Percentiles rank a stretch among this genome's conserved stretches.
phyloP scores from a whole-genome alignment of 2,797 vertebrate species.

The Hippocampus kuda region DNA sequence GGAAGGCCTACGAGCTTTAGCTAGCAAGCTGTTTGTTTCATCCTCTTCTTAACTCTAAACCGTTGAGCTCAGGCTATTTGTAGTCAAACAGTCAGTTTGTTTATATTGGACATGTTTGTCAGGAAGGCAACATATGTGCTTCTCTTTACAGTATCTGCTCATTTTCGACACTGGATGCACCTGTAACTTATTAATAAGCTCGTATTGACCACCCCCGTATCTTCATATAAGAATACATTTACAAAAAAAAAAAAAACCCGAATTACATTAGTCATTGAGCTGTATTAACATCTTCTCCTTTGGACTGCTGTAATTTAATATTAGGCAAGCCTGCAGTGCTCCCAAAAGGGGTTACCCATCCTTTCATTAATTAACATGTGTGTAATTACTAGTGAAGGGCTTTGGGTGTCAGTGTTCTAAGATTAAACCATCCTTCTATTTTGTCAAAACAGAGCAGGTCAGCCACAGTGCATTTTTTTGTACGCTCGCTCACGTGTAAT shows the following conservation, averaged over 20 bases:
- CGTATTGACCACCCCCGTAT: not conserved
- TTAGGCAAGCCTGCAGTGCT: not conserved
- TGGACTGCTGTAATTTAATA: not conserved
- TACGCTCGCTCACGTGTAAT: not conserved
- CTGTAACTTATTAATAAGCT: slow-evolving; percentile 27
- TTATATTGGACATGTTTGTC: slow-evolving; percentile 5
- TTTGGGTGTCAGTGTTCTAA: not conserved
- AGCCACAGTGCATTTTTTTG: not conserved
- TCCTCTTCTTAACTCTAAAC: slow-evolving; percentile 35
- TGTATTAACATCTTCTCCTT: slow-evolving; percentile 7
- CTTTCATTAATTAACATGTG: slow-evolving; percentile 7
- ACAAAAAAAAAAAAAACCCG: not conserved
- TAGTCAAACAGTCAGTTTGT: slow-evolving; percentile 11
- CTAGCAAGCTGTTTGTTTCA: slow-evolving; percentile 46
- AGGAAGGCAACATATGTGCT: not conserved
- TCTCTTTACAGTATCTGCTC: not conserved
- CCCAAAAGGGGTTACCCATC: not conserved
- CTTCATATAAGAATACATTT: not conserved
- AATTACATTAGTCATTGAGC: not conserved
- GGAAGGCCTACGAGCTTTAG: slow-evolving; percentile 26
- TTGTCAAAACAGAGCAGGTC: not conserved
- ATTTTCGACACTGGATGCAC: slow-evolving; percentile 28
- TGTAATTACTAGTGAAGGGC: not conserved
- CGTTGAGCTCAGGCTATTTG: slow-evolving; percentile 23
- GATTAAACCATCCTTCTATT: not conserved